Evolutionary conservation across 1,140 invertebrate genomes (phyloP).

Genomic region (Frieseomelitta varia): DNA sequence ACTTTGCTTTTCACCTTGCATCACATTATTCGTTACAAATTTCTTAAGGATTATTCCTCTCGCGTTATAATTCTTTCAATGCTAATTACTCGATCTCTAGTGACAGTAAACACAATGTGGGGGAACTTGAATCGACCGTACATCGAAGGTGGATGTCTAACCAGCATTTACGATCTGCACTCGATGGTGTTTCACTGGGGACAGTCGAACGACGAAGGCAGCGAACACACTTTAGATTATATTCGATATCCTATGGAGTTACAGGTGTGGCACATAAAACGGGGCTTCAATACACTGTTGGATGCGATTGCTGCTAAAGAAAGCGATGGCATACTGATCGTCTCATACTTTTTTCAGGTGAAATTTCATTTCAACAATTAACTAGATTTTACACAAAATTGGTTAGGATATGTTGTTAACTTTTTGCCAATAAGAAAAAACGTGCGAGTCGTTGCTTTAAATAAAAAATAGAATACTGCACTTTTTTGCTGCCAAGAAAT

Average conservation of each 20-base stretch:
- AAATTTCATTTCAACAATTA: background rate
- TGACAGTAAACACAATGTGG: slow-evolving; percentile 67
- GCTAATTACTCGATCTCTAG: slow-evolving; percentile 44
- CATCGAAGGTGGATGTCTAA: slow-evolving; percentile 81
- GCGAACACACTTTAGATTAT: slow-evolving; percentile 83
- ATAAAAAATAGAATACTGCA: too few relatives aligned
- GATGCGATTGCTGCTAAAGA: slow-evolving; percentile 38
- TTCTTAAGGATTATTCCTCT: background rate
- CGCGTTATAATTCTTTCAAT: too few relatives aligned
- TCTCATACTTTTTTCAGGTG: slow-evolving; percentile 81
- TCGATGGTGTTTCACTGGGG: slow-evolving; percentile 84
- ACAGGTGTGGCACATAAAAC: slow-evolving; percentile 80
- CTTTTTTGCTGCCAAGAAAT: too few relatives aligned
- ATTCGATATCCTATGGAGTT: slow-evolving; percentile 83
- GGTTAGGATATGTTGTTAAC: too few relatives aligned
- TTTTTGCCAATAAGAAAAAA: too few relatives aligned
- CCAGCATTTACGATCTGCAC: slow-evolving; percentile 80
- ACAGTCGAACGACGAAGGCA: slow-evolving; percentile 82
- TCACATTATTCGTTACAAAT: background rate
- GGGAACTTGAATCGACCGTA: slow-evolving; percentile 67
- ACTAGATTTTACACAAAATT: too few relatives aligned
- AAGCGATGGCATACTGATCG: slow-evolving; percentile 69
- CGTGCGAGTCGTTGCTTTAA: too few relatives aligned
- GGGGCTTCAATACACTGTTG: slow-evolving; percentile 34
- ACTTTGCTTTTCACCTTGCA: background rate